Evolutionary conservation across 2,113 vertebrate species (phyloP).

Genomic region (Pionites leucogaster): DNA sequence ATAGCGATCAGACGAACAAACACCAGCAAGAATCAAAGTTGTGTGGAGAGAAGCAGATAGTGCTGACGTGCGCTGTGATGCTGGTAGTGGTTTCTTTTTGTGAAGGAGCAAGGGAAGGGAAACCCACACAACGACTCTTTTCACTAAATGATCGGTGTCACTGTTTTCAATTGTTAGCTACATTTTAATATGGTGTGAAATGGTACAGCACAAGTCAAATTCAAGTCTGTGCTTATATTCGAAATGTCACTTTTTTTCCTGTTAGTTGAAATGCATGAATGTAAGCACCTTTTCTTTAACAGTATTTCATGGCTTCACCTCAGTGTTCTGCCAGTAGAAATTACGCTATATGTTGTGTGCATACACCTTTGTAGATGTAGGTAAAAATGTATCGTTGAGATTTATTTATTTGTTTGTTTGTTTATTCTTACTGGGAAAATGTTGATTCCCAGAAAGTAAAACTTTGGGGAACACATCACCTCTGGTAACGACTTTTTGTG

Average conservation of each 20-base stretch:
- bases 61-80: neutral
- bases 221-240: neutral
- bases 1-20: neutral
- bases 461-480: neutral
- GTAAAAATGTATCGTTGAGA: neutral
- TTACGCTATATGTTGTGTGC: neutral
- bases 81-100: neutral
- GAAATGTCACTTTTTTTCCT: neutral
- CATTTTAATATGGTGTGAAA: neutral
- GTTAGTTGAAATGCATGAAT: neutral
- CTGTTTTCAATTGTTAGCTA: neutral
- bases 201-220: neutral
- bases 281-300: neutral
- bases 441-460: neutral
- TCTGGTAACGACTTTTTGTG: neutral
- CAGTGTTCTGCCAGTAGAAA: neutral
- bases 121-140: neutral
- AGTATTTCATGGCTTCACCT: neutral
- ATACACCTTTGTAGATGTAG: neutral
- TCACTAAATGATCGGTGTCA: neutral
- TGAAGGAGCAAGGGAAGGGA: neutral
- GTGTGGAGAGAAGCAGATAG: neutral
- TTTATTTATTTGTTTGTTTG: neutral
- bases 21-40: neutral
- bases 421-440: neutral